Evolutionary conservation across 1,140 invertebrate genomes (phyloP).

Genomic region (Solenopsis fugax): DNA sequence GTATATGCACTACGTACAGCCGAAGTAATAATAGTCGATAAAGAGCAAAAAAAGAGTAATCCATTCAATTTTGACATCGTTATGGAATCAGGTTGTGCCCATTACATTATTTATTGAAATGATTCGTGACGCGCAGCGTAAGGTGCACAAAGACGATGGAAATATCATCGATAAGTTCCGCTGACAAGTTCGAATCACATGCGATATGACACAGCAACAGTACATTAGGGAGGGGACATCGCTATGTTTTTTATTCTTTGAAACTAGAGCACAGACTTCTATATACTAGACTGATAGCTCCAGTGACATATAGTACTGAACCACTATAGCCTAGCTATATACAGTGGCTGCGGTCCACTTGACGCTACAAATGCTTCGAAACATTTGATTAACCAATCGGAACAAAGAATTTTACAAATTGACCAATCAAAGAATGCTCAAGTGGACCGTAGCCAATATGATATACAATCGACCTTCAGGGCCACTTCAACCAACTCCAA

Average conservation of each 20-base stretch:
- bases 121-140: background rate
- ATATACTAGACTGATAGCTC: too few species aligned
- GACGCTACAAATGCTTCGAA: too few species aligned
- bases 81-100: constrained; percentile 21
- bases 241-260: background rate
- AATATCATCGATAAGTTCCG: constrained; percentile 35
- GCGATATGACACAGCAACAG: background rate
- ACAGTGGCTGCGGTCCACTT: too few species aligned
- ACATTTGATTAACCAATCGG: too few species aligned
- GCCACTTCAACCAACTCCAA: too few species aligned
- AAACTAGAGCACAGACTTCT: too few species aligned
- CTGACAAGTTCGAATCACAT: constrained; percentile 32
- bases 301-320: too few species aligned
- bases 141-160: constrained; percentile 5
- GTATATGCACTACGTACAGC: constrained; percentile 59
- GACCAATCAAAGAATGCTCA: too few species aligned
- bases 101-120: constrained; percentile 56
- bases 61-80: constrained; percentile 66
- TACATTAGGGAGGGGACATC: background rate
- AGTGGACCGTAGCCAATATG: too few species aligned
- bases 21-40: constrained; percentile 49
- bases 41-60: constrained; percentile 39
- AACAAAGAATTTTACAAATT: too few species aligned
- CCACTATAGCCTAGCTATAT: too few species aligned
- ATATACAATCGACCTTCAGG: too few species aligned